Base-by-base conservation (phyloP, 2,888 invertebrate genomes). In the Mylabris sibirica region DNA sequence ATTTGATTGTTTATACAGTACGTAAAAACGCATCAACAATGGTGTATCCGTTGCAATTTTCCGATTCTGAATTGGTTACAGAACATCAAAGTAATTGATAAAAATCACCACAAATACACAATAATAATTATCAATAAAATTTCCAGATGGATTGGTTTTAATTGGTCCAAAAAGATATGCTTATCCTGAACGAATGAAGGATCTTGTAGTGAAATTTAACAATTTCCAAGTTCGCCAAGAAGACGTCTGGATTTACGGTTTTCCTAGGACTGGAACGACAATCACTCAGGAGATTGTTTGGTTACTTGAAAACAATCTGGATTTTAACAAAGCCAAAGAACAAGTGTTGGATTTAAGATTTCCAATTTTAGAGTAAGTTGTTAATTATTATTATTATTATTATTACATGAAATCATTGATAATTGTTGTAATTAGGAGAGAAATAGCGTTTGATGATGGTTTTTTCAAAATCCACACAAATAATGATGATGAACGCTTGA, bases 201-300 rank as follows among this genome's bases (percentile, higher is more conserved):
- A 44, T 3, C 1, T 17, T 4, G 8, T 49, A 8, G 0, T 20
- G 4, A 22, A 53, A 53, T 53, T 38, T 11, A 17, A 61, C 11
- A 35, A 61, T 17, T 61, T 61, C 11, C 3, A 61, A 35, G 12
- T 4, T 5, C 22, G 38, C 6, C 61, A 35, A 0, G 61, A 61
- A 2, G 61, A 61, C 12, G 20, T 60, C n/a, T 60, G 60, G 60
- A 35, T 60, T 12, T 35, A 38, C 5, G 38, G 35, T n/a, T 34
- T 12, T 8, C 60, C 60, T 14, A 60, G 38, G 17, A 20, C 38
- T 14, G 90, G 90, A n/a, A 91, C 91, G 12, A 93, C 93, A 5
- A 90, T 92, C 91, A 92, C 92, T 0, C 93, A 93, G 82, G 94
- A 94, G 83, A 84, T 94, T 77, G 90, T 93, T 3, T 94, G 94